Base-by-base conservation (phyloP, 2,797 vertebrate species). In the Pyrocephalus nanus region DNA sequence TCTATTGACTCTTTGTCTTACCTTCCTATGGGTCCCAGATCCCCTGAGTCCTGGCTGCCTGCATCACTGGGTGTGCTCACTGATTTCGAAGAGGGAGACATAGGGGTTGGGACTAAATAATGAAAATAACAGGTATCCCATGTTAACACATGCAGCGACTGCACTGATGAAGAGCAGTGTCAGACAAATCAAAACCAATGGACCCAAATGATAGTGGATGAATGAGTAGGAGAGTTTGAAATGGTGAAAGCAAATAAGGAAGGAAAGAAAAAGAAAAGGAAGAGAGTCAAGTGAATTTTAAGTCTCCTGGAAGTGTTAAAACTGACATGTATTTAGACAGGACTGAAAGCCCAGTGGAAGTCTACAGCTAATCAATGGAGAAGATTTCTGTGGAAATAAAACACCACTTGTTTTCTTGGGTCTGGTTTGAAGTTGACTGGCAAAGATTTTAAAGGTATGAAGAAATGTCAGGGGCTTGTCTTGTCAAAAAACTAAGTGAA, bases 61-160 rank as follows among this genome's bases (percentile, higher is more conserved):
- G 98, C 98, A 45, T 99, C 98, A 96, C 98, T 99, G 97, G 98
- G 98, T 72, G 98, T 98, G 98, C 98, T 98, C 98, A 98, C 97
- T 98, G 98, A 98, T 98, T 98, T 98, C 97, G 98, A 98, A 97
- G 98, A 98, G 98, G 98, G 98, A 98, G 98, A 99, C 98, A 98
- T 98, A 98, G 98, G 98, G 98, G 98, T 99, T 98, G 98, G 98
- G 98, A 99, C 98, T 99, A 98, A 98, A 98, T 98, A 98, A 98
- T 98, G 98, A 98, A 98, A 98, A 98, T 98, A 99, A 98, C 98
- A 99, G 98, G 98, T 98, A 97, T 98, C 97, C 98, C 97, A 98
- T 98, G 98, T 99, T 99, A 99, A 98, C 97, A 98, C 98, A 98
- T 98, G 98, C 98, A 99, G 97, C 91, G 98, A 98, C 98, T 98